Evolutionary conservation across 2,797 vertebrate species (phyloP).

Genomic region (Gallinago stenura): DNA sequence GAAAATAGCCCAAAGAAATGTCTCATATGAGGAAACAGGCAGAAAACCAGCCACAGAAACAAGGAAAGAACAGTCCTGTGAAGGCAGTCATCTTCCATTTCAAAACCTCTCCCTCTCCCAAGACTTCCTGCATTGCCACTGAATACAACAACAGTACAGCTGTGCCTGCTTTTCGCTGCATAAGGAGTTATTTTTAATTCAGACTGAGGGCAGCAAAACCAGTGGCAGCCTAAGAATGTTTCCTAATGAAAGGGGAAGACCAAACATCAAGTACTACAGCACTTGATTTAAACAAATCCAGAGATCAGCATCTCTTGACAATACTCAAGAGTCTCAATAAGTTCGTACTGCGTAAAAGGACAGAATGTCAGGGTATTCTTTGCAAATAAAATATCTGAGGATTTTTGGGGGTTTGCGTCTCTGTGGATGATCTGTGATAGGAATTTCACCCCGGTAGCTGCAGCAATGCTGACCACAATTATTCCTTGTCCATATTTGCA

Average conservation of each 20-base stretch:
- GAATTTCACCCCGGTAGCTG: background rate
- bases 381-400: background rate
- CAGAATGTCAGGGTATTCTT: background rate
- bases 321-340: background rate
- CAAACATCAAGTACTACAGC: background rate
- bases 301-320: background rate
- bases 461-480: background rate
- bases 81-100: background rate
- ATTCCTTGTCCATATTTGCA: background rate
- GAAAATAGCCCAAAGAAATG: background rate
- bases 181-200: constrained; percentile 3
- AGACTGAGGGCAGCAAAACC: background rate
- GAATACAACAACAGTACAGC: background rate
- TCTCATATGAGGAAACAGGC: background rate
- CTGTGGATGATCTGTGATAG: background rate
- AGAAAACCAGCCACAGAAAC: background rate
- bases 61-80: background rate
- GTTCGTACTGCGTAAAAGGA: background rate
- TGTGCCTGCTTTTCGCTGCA: background rate
- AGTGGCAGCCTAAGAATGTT: background rate
- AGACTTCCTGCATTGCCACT: background rate
- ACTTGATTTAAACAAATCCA: background rate
- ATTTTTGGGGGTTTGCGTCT: background rate
- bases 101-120: background rate
- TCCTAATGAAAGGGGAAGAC: background rate